phyloP scores from a whole-genome alignment of 2,888 invertebrate genomes.

The Caenorhabditis wallacei region DNA sequence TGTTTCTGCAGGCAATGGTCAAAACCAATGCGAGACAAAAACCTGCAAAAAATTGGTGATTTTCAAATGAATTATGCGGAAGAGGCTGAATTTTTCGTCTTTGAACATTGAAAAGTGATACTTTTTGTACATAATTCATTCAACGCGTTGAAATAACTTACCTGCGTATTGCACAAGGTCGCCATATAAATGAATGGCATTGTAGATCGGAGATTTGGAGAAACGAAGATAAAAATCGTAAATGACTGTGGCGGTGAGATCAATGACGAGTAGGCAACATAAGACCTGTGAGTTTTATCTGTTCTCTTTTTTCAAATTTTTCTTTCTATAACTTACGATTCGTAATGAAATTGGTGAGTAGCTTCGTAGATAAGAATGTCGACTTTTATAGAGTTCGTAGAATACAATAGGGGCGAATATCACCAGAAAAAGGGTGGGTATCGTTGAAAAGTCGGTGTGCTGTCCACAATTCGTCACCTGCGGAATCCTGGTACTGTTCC shows the following conservation, averaged over 20 bases:
- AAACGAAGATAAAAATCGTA: conserved; percentile 63
- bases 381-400: conserved; percentile 77
- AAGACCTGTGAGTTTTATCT: conserved; percentile 59
- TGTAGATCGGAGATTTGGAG: conserved; percentile 12
- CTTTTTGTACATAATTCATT: too few species aligned
- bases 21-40: conserved; percentile 74
- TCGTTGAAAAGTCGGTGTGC: conserved; percentile 76
- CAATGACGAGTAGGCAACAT: conserved; percentile 68
- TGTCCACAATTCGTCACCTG: conserved; percentile 77
- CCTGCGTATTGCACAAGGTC: conserved; percentile 71
- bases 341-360: conserved; percentile 77
- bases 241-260: conserved; percentile 69
- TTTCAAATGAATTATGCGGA: too few species aligned
- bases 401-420: conserved; percentile 75
- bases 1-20: conserved; percentile 77
- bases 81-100: too few species aligned
- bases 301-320: conserved; percentile 1
- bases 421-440: conserved; percentile 78
- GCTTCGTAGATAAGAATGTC: conserved; percentile 70
- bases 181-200: conserved; percentile 55
- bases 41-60: conserved; percentile 54
- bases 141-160: too few species aligned
- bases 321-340: conserved; percentile 72
- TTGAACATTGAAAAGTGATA: too few species aligned
- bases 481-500: conserved; percentile 66